Percentiles rank a stretch among this genome's conserved stretches.
Evolutionary conservation across 2,113 vertebrate species (phyloP).

Genomic region (Cyanoderma ruficeps): DNA sequence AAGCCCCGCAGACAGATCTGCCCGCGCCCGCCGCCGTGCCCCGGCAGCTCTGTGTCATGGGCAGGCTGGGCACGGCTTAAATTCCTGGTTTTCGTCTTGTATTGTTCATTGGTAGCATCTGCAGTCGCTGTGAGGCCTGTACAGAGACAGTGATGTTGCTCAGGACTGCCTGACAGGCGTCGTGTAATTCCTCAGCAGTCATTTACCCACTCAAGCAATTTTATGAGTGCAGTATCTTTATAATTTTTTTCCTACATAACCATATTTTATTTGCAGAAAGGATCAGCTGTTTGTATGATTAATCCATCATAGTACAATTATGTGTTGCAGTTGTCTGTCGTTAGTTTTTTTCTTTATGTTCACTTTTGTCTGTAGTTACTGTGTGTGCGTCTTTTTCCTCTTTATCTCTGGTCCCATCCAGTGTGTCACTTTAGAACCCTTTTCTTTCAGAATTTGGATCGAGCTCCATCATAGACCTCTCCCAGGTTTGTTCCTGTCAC

Average conservation of each 20-base stretch:
- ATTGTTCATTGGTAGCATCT: rapidly evolving
- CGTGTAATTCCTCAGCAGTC: neutral
- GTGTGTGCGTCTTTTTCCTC: neutral
- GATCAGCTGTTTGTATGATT: neutral
- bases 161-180: neutral
- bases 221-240: neutral
- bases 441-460: neutral
- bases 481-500: neutral
- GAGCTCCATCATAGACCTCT: neutral
- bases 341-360: neutral
- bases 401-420: neutral
- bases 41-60: rapidly evolving
- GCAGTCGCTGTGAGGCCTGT: neutral
- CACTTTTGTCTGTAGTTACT: neutral
- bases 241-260: neutral
- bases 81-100: rapidly evolving
- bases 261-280: neutral
- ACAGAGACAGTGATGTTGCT: neutral
- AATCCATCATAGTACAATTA: too few species aligned
- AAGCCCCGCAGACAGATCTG: rapidly evolving
- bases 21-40: neutral
- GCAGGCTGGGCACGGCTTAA: neutral
- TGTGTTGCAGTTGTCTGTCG: neutral
- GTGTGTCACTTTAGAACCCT: neutral
- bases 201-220: neutral